phyloP scores from a whole-genome alignment of 2,797 vertebrate species.

The Halcyon smyrnensis region DNA sequence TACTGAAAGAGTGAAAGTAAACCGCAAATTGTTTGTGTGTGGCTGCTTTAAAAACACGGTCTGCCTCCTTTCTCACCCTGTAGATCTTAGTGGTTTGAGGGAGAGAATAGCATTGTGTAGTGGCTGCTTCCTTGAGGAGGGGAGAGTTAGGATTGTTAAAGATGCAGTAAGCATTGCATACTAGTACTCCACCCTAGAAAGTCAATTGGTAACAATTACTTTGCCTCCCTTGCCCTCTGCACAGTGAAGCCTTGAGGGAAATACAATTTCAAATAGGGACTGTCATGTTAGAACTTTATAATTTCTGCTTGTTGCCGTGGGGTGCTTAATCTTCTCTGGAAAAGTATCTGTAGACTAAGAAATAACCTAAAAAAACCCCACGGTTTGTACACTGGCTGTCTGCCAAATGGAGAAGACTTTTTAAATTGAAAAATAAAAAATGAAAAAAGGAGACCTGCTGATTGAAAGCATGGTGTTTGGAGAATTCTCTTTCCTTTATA shows the following conservation, averaged over 20 bases:
- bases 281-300: neutral
- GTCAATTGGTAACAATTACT: neutral
- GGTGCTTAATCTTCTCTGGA: neutral
- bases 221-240: neutral
- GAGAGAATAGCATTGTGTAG: rapidly evolving
- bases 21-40: neutral
- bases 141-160: neutral
- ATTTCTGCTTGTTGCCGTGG: neutral
- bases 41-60: neutral
- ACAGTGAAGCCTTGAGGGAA: neutral
- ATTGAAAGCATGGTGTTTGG: neutral
- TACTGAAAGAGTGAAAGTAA: neutral
- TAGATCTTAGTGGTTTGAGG: neutral
- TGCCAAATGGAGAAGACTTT: neutral
- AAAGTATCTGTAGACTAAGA: neutral
- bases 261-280: neutral
- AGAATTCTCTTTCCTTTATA: neutral
- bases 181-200: neutral
- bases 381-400: neutral
- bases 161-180: neutral
- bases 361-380: neutral
- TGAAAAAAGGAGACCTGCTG: neutral
- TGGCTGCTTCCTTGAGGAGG: neutral
- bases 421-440: neutral
- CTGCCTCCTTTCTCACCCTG: neutral